Evolutionary conservation across 1,140 invertebrate species (phyloP).

Genomic region (Drosophila setifemur): DNA sequence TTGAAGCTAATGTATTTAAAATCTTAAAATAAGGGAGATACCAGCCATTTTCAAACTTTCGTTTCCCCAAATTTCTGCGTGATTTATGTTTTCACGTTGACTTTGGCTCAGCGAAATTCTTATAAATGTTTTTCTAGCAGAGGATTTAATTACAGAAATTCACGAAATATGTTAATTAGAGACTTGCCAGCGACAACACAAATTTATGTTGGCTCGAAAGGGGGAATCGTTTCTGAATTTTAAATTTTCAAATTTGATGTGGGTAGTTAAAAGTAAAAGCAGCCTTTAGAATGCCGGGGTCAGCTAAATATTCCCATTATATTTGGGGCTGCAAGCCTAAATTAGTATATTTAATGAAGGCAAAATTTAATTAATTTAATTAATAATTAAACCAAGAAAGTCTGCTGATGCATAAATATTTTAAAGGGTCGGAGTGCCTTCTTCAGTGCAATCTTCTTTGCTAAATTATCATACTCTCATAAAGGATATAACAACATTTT

Average conservation of each 20-base stretch:
- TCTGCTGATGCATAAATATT: too few relatives aligned
- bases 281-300: neutral
- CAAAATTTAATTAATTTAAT: too few relatives aligned
- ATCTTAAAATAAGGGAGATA: too few relatives aligned
- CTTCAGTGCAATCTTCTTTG: too few relatives aligned
- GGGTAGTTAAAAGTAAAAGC: slow-evolving; percentile 32
- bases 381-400: too few relatives aligned
- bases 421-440: too few relatives aligned
- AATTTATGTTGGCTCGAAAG: slow-evolving; percentile 8
- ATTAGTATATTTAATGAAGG: too few relatives aligned
- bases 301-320: neutral
- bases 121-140: slow-evolving; percentile 12
- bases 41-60: slow-evolving; percentile 47
- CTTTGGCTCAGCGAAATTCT: slow-evolving; percentile 24
- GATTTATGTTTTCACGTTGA: slow-evolving; percentile 18
- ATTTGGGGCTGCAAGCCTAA: too few relatives aligned
- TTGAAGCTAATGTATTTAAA: too few relatives aligned
- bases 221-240: slow-evolving; percentile 16
- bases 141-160: slow-evolving; percentile 48
- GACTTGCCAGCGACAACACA: neutral
- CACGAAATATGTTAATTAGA: slow-evolving; percentile 31
- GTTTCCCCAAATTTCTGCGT: slow-evolving; percentile 18
- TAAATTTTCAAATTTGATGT: slow-evolving; percentile 3
- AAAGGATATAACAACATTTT: too few relatives aligned
- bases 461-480: too few relatives aligned